Percentiles rank a stretch among this genome's conserved stretches.
Conservation (phyloP, 2,888 invertebrate species). For the Dryobota labecula region DNA sequence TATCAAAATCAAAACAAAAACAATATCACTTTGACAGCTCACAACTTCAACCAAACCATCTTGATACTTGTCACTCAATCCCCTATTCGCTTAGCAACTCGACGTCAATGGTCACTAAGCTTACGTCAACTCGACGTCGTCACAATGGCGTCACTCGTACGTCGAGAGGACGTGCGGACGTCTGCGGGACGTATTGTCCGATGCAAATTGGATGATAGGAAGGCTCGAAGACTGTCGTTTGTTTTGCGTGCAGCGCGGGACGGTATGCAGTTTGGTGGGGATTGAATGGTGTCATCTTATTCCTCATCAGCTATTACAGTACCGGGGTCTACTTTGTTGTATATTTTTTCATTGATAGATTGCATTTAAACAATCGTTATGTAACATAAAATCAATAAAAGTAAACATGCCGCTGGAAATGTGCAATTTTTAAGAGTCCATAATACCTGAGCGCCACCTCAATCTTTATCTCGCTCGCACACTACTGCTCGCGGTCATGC, state of each 20-base stretch:
- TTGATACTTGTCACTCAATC: constrained; percentile 58
- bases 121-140: constrained; percentile 57
- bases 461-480: no score
- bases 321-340: background rate
- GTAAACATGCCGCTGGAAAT: background rate
- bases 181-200: constrained; percentile 58
- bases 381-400: background rate
- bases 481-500: no score
- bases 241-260: constrained; percentile 30
- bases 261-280: constrained; percentile 5
- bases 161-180: constrained; percentile 47
- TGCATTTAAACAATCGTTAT: background rate
- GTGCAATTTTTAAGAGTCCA: no score
- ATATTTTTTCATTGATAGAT: background rate
- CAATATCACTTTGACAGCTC: constrained; percentile 41
- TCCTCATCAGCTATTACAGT: background rate
- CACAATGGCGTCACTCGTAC: constrained; percentile 58
- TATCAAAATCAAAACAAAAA: constrained; percentile 24
- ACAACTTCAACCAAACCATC: constrained; percentile 40
- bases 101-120: constrained; percentile 59
- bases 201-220: constrained; percentile 53
- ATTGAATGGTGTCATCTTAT: background rate
- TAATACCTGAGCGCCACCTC: no score
- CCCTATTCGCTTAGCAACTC: constrained; percentile 55
- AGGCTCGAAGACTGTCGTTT: constrained; percentile 45